Evolutionary conservation across 2,888 invertebrate species (phyloP).

Genomic region (Selenia dentaria): DNA sequence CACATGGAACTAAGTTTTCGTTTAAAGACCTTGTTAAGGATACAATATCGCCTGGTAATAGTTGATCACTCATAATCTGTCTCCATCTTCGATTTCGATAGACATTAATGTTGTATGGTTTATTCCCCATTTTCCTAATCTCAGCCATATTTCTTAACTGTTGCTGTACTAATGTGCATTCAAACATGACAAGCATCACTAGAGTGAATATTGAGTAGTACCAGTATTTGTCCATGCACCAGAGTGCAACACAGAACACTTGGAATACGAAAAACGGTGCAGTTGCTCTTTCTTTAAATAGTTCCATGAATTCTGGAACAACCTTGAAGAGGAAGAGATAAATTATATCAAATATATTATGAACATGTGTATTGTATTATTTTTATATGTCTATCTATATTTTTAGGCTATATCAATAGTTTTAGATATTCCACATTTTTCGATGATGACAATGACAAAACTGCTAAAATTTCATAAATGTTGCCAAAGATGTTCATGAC

Average conservation of each 20-base stretch:
- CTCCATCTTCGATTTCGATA: slow-evolving; percentile 97
- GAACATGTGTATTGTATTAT: too few relatives aligned
- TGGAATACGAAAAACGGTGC: slow-evolving; percentile 99
- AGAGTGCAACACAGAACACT: slow-evolving; percentile 98
- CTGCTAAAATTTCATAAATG: too few relatives aligned
- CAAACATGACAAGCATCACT: slow-evolving; percentile 97
- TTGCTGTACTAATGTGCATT: slow-evolving; percentile 99
- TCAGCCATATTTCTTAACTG: slow-evolving; percentile 99
- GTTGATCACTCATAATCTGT: slow-evolving; percentile 92
- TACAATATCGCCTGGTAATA: slow-evolving; percentile 98
- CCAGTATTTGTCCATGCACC: slow-evolving; percentile 99
- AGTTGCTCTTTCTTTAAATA: slow-evolving; percentile 98
- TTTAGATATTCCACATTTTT: too few relatives aligned
- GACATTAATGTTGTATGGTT: slow-evolving; percentile 95
- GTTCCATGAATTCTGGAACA: slow-evolving; percentile 97
- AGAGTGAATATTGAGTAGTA: slow-evolving; percentile 98
- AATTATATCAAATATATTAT: too few relatives aligned
- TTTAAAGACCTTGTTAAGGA: slow-evolving; percentile 95
- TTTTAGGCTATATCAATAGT: too few relatives aligned
- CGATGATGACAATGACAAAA: too few relatives aligned
- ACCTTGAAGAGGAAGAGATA: too few relatives aligned
- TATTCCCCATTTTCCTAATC: slow-evolving; percentile 99
- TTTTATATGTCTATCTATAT: too few relatives aligned
- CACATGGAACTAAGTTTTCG: slow-evolving; percentile 98
- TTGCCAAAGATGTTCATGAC: too few relatives aligned